Evolutionary conservation across 2,888 invertebrate species (phyloP).

Genomic region (Lepidonotus clava): DNA sequence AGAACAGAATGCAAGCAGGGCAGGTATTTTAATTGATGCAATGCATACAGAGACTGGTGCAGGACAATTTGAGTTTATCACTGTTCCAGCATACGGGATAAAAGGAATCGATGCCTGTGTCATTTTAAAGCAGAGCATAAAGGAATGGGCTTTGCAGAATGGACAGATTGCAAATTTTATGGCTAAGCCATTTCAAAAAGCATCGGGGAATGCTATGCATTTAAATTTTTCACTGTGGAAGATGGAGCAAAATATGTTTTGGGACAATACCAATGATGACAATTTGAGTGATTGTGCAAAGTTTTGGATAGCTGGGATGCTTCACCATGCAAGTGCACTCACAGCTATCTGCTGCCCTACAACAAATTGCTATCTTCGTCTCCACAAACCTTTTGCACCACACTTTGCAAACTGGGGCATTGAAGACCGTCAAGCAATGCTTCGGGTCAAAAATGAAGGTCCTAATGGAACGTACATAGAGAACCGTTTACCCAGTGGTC

Average conservation of each 20-base stretch:
- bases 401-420: not conserved
- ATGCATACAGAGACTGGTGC: slow-evolving; percentile 41
- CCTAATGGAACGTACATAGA: not conserved
- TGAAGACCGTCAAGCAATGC: not conserved
- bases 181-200: slow-evolving; percentile 37
- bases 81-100: slow-evolving; percentile 47
- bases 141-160: slow-evolving; percentile 50
- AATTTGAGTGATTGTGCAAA: slow-evolving; percentile 47
- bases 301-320: slow-evolving; percentile 61
- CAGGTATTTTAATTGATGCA: too few species aligned
- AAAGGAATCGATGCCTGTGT: slow-evolving; percentile 40
- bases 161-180: slow-evolving; percentile 52
- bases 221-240: slow-evolving; percentile 64
- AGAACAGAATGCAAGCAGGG: too few species aligned
- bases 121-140: slow-evolving; percentile 52
- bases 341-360: slow-evolving; percentile 46
- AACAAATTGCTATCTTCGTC: not conserved
- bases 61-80: slow-evolving; percentile 56
- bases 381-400: not conserved
- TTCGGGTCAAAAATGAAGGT: not conserved
- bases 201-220: slow-evolving; percentile 60
- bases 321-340: slow-evolving; percentile 61
- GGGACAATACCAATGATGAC: slow-evolving; percentile 54
- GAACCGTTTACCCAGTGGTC: not conserved
- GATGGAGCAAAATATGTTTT: slow-evolving; percentile 24